phyloP scores from a whole-genome alignment of 2,113 vertebrate species.

The Stomatorhinus ivindoensis region DNA sequence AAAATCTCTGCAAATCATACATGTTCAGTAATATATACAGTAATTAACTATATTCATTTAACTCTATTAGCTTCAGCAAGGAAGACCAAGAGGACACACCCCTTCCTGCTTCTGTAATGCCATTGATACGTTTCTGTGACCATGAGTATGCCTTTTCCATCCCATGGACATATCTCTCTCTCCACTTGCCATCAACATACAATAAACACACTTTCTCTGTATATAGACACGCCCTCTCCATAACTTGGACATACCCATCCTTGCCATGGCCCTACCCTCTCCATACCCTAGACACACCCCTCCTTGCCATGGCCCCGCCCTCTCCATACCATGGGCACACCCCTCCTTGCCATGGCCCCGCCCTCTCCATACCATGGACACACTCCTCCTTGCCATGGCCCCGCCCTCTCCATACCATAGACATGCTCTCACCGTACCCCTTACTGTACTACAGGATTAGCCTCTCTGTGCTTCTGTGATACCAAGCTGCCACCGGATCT shows the following conservation, averaged over 20 bases:
- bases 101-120: neutral
- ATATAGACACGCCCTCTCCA: neutral
- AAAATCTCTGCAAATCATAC: neutral
- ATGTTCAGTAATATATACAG: neutral
- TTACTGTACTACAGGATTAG: neutral
- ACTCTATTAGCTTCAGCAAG: neutral
- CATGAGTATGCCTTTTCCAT: neutral
- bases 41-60: neutral
- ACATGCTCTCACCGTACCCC: neutral
- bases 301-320: neutral
- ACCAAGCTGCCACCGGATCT: neutral
- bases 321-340: neutral
- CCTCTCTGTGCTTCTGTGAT: conserved; percentile 6
- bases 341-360: neutral
- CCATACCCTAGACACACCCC: neutral
- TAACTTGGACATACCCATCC: too few relatives aligned
- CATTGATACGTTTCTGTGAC: neutral
- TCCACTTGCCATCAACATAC: neutral
- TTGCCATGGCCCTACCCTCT: too few relatives aligned
- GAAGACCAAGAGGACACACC: neutral
- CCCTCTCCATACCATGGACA: neutral
- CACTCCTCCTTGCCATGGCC: too few relatives aligned
- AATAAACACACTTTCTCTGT: neutral
- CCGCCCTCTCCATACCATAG: neutral
- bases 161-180: neutral